These are phyloP conservation scores for Akabosia matsudoensis DNA, from an alignment of 1,140 invertebrate species.

Conservation along the genomic window DNA sequence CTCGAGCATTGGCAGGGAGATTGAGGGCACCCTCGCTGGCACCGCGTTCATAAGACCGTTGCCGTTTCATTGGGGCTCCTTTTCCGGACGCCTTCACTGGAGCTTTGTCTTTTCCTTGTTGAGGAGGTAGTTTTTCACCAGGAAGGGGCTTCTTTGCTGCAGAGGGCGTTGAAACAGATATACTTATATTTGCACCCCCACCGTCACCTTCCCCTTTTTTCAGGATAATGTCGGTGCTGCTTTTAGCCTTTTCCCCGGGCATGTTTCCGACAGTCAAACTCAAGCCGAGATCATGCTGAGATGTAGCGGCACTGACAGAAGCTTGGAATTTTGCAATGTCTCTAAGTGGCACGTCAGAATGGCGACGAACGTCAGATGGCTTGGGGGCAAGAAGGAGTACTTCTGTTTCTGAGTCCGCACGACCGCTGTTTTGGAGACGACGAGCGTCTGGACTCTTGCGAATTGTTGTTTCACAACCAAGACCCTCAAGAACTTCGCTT, in stretches of 20 bases:
- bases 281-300: conserved; percentile 40
- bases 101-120: conserved; percentile 9
- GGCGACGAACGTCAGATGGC: conserved; percentile 44
- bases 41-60: conserved; percentile 44
- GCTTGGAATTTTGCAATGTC: conserved; percentile 47
- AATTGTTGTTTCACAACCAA: conserved; percentile 44
- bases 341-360: conserved; percentile 46
- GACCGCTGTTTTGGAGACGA: conserved; percentile 35
- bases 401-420: conserved; percentile 32
- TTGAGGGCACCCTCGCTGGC: conserved; percentile 45
- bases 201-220: conserved; percentile 19
- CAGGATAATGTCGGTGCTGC: conserved; percentile 22
- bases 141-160: background rate
- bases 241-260: conserved; percentile 28
- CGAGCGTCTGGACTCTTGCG: conserved; percentile 42
- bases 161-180: background rate
- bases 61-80: conserved; percentile 40
- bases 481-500: conserved; percentile 42
- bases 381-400: conserved; percentile 46
- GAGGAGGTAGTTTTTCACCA: background rate
- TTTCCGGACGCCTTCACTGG: background rate
- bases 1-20: conserved; percentile 41
- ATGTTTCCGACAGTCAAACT: conserved; percentile 19
- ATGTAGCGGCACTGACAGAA: conserved; percentile 33
- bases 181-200: conserved; percentile 1